Evolutionary conservation across 2,797 vertebrate genomes (phyloP).

Genomic region (Pangasius mekongensis): DNA sequence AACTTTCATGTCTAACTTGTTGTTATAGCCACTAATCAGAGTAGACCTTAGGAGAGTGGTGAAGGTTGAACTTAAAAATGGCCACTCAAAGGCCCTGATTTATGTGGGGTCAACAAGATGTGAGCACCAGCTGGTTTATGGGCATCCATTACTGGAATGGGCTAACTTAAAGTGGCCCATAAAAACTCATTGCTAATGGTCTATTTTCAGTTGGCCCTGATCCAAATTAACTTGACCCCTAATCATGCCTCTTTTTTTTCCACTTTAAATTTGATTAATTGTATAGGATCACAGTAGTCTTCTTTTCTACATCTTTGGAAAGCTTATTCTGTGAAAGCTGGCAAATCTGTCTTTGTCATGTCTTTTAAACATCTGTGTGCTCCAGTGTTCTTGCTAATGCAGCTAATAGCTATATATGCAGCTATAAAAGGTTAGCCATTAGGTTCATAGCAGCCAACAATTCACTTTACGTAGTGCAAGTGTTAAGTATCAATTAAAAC

Average conservation of each 20-base stretch:
- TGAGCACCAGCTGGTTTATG: neutral
- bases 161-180: neutral
- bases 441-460: constrained; percentile 21
- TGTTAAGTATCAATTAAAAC: constrained; percentile 45
- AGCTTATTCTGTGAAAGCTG: neutral
- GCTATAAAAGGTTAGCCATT: neutral
- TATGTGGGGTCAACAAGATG: constrained; percentile 3
- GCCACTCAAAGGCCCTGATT: neutral
- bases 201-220: neutral
- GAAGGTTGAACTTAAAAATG: constrained; percentile 1
- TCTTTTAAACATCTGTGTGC: neutral
- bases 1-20: neutral
- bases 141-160: neutral
- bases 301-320: neutral
- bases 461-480: constrained; percentile 22
- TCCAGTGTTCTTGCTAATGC: neutral
- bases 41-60: neutral
- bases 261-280: neutral
- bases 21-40: neutral
- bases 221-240: neutral
- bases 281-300: neutral
- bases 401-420: neutral
- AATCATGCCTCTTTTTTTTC: neutral
- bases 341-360: neutral
- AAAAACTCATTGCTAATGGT: constrained; percentile 2